Conservation (phyloP, 2,113 vertebrate species). For the Carassius gibelio region DNA sequence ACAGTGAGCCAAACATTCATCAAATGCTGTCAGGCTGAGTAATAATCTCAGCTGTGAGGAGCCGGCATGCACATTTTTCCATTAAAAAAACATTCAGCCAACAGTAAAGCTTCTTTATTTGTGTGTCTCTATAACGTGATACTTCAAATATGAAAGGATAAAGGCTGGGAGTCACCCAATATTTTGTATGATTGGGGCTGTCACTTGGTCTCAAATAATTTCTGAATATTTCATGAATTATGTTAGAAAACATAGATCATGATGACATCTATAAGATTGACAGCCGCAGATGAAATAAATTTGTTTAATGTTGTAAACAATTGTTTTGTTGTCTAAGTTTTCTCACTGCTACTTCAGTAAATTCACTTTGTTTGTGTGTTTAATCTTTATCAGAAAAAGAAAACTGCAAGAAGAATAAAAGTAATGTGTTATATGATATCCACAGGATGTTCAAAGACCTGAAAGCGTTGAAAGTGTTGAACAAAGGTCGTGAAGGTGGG, state of each 20-base stretch:
- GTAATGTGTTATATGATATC: no score
- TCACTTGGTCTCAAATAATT: background rate
- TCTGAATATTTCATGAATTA: background rate
- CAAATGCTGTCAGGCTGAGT: conserved; percentile 63
- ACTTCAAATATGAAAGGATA: background rate
- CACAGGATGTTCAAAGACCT: no score
- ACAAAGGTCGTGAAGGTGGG: no score
- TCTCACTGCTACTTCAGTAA: background rate
- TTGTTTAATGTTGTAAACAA: background rate
- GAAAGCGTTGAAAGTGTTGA: no score
- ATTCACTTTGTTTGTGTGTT: background rate
- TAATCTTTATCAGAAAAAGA: background rate
- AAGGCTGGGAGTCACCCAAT: background rate
- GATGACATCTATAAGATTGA: background rate
- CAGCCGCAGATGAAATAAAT: background rate
- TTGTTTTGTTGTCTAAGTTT: conserved; percentile 3
- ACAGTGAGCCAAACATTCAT: conserved; percentile 63
- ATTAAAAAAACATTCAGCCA: background rate
- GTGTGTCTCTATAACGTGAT: background rate
- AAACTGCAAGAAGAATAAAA: no score
- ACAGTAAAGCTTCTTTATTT: background rate
- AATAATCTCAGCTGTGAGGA: conserved; percentile 60
- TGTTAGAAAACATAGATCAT: background rate
- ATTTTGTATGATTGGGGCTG: background rate
- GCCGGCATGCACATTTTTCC: conserved; percentile 22